Evolutionary conservation across 2,797 vertebrate species (phyloP).

Genomic region (Melanogrammus aeglefinus): DNA sequence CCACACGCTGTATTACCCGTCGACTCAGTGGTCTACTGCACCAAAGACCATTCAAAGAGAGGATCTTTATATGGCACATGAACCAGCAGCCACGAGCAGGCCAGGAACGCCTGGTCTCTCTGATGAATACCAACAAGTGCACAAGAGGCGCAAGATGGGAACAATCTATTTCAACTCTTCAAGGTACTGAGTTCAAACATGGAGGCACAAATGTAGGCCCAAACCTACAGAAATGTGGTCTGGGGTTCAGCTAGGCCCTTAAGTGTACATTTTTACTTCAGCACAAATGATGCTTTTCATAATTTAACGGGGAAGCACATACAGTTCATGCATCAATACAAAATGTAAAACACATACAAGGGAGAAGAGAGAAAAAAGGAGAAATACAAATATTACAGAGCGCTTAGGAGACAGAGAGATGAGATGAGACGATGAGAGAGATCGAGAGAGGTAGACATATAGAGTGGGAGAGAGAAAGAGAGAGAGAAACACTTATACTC

Average conservation of each 20-base stretch:
- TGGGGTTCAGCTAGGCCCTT: neutral
- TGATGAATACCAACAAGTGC: no score
- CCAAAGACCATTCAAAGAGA: neutral
- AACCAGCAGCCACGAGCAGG: neutral
- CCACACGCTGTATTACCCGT: slow-evolving; percentile 26
- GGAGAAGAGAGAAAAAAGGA: neutral
- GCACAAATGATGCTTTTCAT: no score
- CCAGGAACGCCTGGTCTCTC: neutral
- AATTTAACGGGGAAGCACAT: no score
- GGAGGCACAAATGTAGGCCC: neutral
- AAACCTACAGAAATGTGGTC: neutral
- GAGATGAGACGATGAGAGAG: neutral
- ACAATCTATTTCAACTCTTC: neutral
- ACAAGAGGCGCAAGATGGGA: neutral
- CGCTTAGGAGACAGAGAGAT: no score
- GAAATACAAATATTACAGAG: neutral
- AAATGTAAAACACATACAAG: no score
- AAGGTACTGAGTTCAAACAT: neutral
- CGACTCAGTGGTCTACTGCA: neutral
- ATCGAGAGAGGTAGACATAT: neutral
- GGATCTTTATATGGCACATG: neutral
- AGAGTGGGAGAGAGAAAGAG: neutral
- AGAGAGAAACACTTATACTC: neutral
- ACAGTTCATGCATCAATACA: no score
- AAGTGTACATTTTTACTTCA: neutral